Conservation (phyloP, 2,797 vertebrate species). For the Sylvia borin region DNA sequence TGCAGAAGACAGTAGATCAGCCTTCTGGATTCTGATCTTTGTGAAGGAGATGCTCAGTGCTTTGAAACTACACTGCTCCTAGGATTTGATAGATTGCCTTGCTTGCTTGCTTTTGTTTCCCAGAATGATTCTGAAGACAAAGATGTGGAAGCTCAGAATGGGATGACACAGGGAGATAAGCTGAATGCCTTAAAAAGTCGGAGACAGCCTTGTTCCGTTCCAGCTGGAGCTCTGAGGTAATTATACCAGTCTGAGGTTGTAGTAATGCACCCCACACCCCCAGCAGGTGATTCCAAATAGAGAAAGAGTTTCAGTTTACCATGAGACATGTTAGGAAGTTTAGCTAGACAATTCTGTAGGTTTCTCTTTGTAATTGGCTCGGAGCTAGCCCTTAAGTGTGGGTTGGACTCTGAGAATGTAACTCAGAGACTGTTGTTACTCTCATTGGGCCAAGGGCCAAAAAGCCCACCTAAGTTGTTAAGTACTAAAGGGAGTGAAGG, state of each 20-base stretch:
- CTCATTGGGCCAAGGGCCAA: too few species aligned
- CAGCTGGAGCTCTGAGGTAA: slow-evolving; percentile 86
- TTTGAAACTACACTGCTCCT: not conserved
- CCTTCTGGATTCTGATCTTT: not conserved
- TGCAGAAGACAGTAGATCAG: not conserved
- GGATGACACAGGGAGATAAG: slow-evolving; percentile 93
- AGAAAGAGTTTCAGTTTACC: too few species aligned
- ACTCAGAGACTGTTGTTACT: too few species aligned
- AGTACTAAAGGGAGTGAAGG: too few species aligned
- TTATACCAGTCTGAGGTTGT: slow-evolving; percentile 28
- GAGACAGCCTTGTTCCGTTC: slow-evolving; percentile 80
- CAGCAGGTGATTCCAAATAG: too few species aligned
- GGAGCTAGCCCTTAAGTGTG: too few species aligned
- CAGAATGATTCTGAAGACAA: slow-evolving; percentile 82
- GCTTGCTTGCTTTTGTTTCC: not conserved
- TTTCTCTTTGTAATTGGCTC: too few species aligned
- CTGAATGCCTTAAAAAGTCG: slow-evolving; percentile 93
- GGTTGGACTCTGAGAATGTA: too few species aligned
- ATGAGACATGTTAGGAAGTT: too few species aligned
- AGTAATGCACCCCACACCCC: too few species aligned
- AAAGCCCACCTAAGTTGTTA: too few species aligned
- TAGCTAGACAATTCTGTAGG: too few species aligned
- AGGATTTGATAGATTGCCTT: not conserved
- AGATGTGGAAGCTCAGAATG: slow-evolving; percentile 66
- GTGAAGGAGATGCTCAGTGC: not conserved